Base-by-base conservation (phyloP, 2,888 invertebrate genomes). In the Catotricha subobsoleta region DNA sequence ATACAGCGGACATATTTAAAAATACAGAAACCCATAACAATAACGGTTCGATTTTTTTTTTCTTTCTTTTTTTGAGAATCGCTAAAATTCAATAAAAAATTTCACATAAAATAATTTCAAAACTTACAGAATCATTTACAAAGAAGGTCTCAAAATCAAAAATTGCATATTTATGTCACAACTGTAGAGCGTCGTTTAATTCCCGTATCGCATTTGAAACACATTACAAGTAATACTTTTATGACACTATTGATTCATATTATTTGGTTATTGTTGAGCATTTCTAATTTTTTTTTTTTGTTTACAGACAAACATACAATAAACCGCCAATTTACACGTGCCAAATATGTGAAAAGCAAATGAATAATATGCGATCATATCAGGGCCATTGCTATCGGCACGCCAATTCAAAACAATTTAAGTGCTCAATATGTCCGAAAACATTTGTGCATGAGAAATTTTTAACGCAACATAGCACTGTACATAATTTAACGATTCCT, bases 381-480 rank as follows among this genome's bases (percentile, higher is more conserved):
- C 37, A 23, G 13, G 30, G 36, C 2, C 41, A 42, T 21, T 37
- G 28, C 21, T 28, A 29, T 29, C 41, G 41, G 21, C 41, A 42
- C 21, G 36, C 41, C 9, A 41, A 21, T 28, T 34, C 34, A n/a
- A 18, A 41, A 28, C 33, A 34, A 13, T 29, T 28, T 28, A 59
- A 60, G 48, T 61, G 61, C 44, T 49, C 58, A 16, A 55, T 58
- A 44, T 62, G 62, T 45, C 50, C 54, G 27, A 53, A 40, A 9
- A 28, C 18, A 28, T 45, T 45, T 27, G 15, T 33, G 9, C 38
- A 35, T 29, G 23, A 42, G 16, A 39, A 37, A 34, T 34, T 42
- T n/a, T 23, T 47, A 3, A 41, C 41, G 7, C 13, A 21, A 13
- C 61, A 61, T 34, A 52, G 55, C 43, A 50, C 52, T n/a, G 50